phyloP scores from a whole-genome alignment of 2,888 invertebrate genomes.

The Ernsta delagoae region DNA sequence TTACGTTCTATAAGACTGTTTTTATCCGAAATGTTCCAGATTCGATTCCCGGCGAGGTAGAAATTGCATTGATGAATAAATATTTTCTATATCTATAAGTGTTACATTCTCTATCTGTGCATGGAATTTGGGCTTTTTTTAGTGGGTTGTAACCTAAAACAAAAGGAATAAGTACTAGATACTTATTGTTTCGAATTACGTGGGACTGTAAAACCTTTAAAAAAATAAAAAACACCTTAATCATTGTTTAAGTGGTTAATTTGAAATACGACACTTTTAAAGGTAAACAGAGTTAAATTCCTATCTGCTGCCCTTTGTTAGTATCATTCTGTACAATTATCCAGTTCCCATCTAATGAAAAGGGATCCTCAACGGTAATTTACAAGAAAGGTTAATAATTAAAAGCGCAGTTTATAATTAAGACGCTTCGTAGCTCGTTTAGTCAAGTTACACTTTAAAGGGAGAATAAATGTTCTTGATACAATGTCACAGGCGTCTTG shows the following conservation, averaged over 20 bases:
- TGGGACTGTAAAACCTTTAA: too few species aligned
- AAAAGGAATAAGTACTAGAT: too few species aligned
- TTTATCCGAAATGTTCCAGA: too few species aligned
- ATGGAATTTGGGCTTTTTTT: too few species aligned
- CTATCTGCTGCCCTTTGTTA: conserved; percentile 38
- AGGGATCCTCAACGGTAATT: conserved; percentile 48
- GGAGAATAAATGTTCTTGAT: conserved; percentile 18
- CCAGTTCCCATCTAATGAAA: conserved; percentile 50
- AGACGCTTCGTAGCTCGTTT: conserved; percentile 44
- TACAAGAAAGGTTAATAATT: conserved; percentile 50
- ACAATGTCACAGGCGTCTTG: conserved; percentile 8
- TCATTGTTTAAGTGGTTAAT: neutral
- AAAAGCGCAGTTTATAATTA: conserved; percentile 55
- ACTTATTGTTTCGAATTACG: too few species aligned
- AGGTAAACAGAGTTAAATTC: conserved; percentile 26
- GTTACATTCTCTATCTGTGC: too few species aligned
- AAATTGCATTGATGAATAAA: too few species aligned
- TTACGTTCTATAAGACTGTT: too few species aligned
- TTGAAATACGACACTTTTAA: conserved; percentile 11
- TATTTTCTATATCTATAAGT: too few species aligned
- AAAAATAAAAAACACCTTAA: neutral
- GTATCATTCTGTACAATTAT: conserved; percentile 44
- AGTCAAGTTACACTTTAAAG: conserved; percentile 42
- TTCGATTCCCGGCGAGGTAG: too few species aligned
- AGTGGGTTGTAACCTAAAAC: too few species aligned